A percentile compares a stretch with the other conserved stretches of the same genome.
Conservation (phyloP, 2,113 vertebrate species). For the Oreochromis aureus region DNA sequence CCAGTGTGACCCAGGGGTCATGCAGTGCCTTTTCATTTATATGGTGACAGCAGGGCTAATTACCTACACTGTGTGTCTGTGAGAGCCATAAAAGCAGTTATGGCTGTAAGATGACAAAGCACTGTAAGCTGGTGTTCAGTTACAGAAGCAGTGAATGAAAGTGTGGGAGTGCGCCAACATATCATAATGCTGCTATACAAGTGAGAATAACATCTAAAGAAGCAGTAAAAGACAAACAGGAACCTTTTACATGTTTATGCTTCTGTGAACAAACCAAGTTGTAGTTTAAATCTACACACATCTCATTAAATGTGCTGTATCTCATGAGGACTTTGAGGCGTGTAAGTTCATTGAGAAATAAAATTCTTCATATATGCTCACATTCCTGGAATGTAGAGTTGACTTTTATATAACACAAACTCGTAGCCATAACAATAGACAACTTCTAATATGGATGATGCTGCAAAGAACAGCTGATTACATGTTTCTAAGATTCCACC, state of each 20-base stretch:
- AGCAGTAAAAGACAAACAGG: not conserved
- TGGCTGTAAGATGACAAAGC: conserved; percentile 50
- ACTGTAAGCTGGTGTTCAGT: conserved; percentile 25
- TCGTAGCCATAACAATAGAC: not conserved
- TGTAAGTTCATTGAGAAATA: not conserved
- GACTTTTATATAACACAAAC: not conserved
- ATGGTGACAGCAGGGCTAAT: conserved; percentile 60
- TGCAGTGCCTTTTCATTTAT: conserved; percentile 46
- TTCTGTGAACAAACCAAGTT: not conserved
- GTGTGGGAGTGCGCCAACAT: not conserved
- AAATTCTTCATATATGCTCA: not conserved
- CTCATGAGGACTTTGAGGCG: not conserved
- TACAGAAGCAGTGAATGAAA: conserved; percentile 2
- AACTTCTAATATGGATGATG: not conserved
- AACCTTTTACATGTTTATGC: not conserved
- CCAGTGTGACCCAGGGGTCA: conserved; percentile 49
- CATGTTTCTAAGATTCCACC: not conserved
- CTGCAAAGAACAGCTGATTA: not conserved
- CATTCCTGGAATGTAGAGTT: not conserved
- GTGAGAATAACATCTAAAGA: not conserved
- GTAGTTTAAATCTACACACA: not conserved
- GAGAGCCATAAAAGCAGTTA: conserved; percentile 53
- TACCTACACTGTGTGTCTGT: conserved; percentile 48
- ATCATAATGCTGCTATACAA: not conserved
- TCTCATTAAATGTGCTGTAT: not conserved